A percentile compares a stretch with the other conserved stretches of the same genome.
These are phyloP conservation scores for Daphoenositta chrysoptera DNA, from an alignment of 2,113 vertebrate species.

Conservation along the genomic window DNA sequence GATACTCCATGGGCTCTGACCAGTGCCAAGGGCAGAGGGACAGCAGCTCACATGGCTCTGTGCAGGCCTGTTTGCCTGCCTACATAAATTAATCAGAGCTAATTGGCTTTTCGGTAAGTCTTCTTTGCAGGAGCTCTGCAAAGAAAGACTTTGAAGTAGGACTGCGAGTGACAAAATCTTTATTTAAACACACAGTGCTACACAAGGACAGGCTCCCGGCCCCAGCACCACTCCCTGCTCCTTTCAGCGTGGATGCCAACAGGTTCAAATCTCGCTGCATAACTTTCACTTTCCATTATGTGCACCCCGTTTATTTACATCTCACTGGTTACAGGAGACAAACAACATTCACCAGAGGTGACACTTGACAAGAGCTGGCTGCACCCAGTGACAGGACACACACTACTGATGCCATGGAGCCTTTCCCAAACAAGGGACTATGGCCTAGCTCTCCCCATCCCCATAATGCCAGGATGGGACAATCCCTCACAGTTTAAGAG, in stretches of 20 bases:
- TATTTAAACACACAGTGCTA: neutral
- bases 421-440: neutral
- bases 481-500: neutral
- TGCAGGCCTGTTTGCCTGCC: neutral
- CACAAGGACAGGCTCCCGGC: neutral
- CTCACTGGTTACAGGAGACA: neutral
- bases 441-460: neutral
- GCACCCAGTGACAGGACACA: neutral
- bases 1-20: neutral
- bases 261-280: neutral
- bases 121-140: neutral
- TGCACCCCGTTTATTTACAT: conserved; percentile 8
- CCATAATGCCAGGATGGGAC: neutral
- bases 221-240: neutral
- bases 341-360: neutral
- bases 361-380: neutral
- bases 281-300: neutral
- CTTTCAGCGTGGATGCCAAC: neutral
- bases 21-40: neutral
- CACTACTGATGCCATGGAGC: neutral
- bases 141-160: neutral
- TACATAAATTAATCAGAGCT: neutral
- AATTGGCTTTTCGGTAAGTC: conserved; percentile 9
- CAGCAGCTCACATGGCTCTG: neutral
- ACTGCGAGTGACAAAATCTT: neutral